These are phyloP conservation scores for Steinernema carpocapsae DNA, from an alignment of 2,888 invertebrate species.

Conservation along the genomic window DNA sequence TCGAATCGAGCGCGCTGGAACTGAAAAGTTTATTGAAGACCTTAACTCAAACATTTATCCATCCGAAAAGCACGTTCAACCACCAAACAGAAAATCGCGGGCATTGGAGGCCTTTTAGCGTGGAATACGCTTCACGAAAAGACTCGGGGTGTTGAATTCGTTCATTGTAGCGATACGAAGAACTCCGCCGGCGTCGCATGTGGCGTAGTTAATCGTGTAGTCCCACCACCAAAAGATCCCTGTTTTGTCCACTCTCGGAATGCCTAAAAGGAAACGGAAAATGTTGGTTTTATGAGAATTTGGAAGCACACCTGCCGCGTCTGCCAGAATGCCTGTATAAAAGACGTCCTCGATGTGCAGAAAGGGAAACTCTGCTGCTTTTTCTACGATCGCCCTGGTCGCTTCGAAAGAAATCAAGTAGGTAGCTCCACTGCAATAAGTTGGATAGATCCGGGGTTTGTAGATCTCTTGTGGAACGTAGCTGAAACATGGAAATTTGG, in stretches of 20 bases:
- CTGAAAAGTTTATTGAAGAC: too few relatives aligned
- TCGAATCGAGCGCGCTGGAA: too few relatives aligned
- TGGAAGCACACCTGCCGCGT: too few relatives aligned
- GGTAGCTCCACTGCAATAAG: slow-evolving; percentile 45
- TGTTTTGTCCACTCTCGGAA: slow-evolving; percentile 4
- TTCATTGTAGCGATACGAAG: slow-evolving; percentile 17
- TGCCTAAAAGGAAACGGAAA: too few relatives aligned
- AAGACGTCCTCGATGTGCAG: slow-evolving; percentile 43
- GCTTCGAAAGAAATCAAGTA: slow-evolving; percentile 43
- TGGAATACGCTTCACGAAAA: neutral
- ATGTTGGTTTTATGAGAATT: too few relatives aligned
- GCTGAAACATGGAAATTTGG: slow-evolving; percentile 34
- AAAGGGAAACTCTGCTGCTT: slow-evolving; percentile 30
- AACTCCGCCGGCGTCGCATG: slow-evolving; percentile 7
- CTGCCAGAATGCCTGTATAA: slow-evolving; percentile 42
- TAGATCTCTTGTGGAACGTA: slow-evolving; percentile 40
- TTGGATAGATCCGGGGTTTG: slow-evolving; percentile 35
- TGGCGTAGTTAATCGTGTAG: too few relatives aligned
- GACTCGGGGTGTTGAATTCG: neutral
- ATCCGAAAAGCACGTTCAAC: too few relatives aligned
- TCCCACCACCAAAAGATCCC: slow-evolving; percentile 25
- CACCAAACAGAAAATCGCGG: too few relatives aligned
- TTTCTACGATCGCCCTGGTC: slow-evolving; percentile 37
- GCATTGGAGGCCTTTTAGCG: too few relatives aligned
- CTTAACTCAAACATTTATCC: too few relatives aligned